Evolutionary conservation across 2,888 invertebrate genomes (phyloP).

Genomic region (Atherix ibis): DNA sequence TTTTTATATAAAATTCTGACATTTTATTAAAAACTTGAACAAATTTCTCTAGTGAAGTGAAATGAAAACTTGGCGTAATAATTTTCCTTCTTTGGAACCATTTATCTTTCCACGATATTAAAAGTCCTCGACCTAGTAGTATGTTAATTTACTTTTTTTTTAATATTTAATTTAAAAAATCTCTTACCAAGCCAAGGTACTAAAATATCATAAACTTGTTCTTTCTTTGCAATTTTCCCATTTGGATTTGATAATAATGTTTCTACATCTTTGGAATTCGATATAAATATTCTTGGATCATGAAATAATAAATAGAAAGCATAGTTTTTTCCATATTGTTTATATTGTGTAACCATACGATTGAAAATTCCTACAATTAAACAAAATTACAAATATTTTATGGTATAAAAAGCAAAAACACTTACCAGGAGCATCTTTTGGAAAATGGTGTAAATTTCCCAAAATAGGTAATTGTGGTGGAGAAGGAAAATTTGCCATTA

Average conservation of each 20-base stretch:
- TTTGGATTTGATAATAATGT: slow-evolving; percentile 5
- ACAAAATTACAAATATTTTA: background rate
- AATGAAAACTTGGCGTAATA: slow-evolving; percentile 59
- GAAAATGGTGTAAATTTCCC: slow-evolving; percentile 4
- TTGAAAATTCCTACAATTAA: slow-evolving; percentile 5
- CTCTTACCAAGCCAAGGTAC: slow-evolving; percentile 24
- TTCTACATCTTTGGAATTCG: slow-evolving; percentile 3
- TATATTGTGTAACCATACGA: background rate
- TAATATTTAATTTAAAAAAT: background rate
- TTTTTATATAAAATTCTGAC: slow-evolving; percentile 38
- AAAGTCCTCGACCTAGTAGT: slow-evolving; percentile 13
- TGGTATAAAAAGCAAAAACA: background rate
- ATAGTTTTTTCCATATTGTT: slow-evolving; percentile 3
- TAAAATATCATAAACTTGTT: slow-evolving; percentile 19
- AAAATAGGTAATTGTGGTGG: slow-evolving; percentile 3
- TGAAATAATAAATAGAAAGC: slow-evolving; percentile 2
- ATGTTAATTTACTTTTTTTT: background rate
- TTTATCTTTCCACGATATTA: slow-evolving; percentile 20
- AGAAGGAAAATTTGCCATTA: slow-evolving; percentile 1
- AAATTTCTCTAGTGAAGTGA: slow-evolving; percentile 53
- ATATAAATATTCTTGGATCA: background rate
- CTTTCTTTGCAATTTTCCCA: slow-evolving; percentile 18
- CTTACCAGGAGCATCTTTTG: slow-evolving; percentile 4
- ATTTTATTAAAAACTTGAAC: slow-evolving; percentile 48
- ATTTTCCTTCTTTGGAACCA: slow-evolving; percentile 51